phyloP scores from a whole-genome alignment of 2,797 vertebrate species.

The Aphelocoma californica region DNA sequence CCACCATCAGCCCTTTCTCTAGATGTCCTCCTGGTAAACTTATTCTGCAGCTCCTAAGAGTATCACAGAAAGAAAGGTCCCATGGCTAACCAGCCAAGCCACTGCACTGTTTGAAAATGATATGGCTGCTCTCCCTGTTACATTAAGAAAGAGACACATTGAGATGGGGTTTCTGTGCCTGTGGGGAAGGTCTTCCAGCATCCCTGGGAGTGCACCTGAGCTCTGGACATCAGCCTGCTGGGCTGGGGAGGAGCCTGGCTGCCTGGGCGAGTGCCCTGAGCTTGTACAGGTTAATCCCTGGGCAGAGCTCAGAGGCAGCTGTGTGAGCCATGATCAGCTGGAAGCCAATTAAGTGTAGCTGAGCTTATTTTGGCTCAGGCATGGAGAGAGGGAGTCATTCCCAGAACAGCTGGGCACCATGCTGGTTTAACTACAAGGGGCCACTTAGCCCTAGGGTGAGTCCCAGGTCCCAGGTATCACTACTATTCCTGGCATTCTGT shows the following conservation, averaged over 20 bases:
- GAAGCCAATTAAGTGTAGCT: conserved; percentile 45
- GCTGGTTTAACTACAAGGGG: background rate
- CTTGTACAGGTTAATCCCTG: background rate
- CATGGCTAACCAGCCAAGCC: background rate
- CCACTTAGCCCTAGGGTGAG: background rate
- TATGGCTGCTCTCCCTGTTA: background rate
- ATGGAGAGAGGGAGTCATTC: background rate
- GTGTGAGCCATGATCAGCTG: background rate
- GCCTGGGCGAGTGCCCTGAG: background rate
- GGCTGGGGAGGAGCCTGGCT: background rate
- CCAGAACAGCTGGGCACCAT: background rate
- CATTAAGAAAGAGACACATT: background rate
- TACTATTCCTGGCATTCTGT: background rate
- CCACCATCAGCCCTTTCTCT: background rate
- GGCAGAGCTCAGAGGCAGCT: background rate
- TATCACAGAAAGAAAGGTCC: background rate
- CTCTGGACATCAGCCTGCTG: background rate
- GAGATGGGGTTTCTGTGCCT: background rate
- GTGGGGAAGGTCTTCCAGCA: background rate
- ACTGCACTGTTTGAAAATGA: background rate
- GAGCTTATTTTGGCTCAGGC: conserved; percentile 4
- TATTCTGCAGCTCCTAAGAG: background rate
- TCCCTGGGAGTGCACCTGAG: background rate
- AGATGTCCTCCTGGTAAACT: background rate
- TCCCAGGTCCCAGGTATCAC: background rate